A percentile compares a stretch with the other conserved stretches of the same genome.
Conservation (phyloP, 2,888 invertebrate species). For the Dascillus cervinus region DNA sequence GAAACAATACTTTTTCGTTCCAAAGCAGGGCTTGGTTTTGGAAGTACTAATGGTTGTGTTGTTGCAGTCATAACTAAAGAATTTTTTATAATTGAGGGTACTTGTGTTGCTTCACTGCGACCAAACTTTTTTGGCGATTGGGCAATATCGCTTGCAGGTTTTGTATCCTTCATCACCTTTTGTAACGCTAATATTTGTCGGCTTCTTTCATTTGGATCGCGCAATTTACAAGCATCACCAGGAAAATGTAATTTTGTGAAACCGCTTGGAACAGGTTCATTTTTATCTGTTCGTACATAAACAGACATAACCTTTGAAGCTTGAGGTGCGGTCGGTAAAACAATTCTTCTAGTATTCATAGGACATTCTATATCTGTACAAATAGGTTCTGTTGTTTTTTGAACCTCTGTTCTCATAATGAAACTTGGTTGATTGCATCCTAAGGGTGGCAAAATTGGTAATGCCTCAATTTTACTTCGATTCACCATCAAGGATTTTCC, state of each 20-base stretch:
- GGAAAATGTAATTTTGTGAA: slow-evolving; percentile 6
- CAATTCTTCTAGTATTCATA: not conserved
- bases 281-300: not conserved
- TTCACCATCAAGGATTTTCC: slow-evolving; percentile 7
- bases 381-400: not conserved
- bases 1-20: too few species aligned
- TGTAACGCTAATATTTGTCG: slow-evolving; percentile 6
- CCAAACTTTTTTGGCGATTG: too few species aligned
- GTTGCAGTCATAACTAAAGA: not conserved
- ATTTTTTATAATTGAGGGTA: not conserved
- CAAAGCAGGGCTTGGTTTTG: too few species aligned
- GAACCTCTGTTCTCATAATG: not conserved
- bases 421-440: not conserved
- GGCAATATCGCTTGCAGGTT: slow-evolving; percentile 4
- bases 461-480: slow-evolving; percentile 9
- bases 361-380: not conserved
- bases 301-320: too few species aligned
- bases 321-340: too few species aligned
- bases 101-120: not conserved
- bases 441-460: slow-evolving; percentile 13
- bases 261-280: not conserved
- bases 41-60: not conserved
- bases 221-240: slow-evolving; percentile 8
- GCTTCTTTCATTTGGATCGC: slow-evolving; percentile 3
- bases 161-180: slow-evolving; percentile 7